A percentile compares a stretch with the other conserved stretches of the same genome.
Conservation (phyloP, 2,797 vertebrate genomes). For the Sardinella longiceps region DNA sequence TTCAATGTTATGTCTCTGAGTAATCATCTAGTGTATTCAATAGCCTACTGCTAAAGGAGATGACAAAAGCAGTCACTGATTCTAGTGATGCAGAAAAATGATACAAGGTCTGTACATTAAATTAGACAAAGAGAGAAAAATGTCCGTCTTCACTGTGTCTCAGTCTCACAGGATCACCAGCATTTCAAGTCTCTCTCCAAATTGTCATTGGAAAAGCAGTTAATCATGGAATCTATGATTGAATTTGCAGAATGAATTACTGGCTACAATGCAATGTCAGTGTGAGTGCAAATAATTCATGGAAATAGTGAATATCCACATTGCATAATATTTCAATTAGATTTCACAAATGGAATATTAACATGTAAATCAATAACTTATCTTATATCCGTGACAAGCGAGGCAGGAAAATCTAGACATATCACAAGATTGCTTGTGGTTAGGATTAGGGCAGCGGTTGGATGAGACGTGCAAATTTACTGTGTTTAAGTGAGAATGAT, state of each 20-base stretch:
- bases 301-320: not conserved
- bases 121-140: not conserved
- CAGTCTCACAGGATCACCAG: not conserved
- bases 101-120: too few species aligned
- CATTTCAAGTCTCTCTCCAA: not conserved
- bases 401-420: not conserved
- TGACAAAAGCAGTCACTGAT: not conserved
- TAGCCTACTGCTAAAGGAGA: too few species aligned
- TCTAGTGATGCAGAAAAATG: not conserved
- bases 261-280: not conserved
- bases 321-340: not conserved
- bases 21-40: too few species aligned
- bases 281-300: not conserved
- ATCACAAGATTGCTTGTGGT: not conserved
- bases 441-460: not conserved
- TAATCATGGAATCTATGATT: not conserved
- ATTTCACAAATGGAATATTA: too few species aligned
- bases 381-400: not conserved
- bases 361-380: not conserved
- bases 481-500: not conserved
- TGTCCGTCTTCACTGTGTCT: not conserved
- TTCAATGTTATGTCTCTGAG: too few species aligned
- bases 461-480: not conserved
- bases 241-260: not conserved
- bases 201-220: not conserved